Base-by-base conservation (phyloP, 92 coral and sea anemone genomes). In the Epizoanthus rinbou region DNA sequence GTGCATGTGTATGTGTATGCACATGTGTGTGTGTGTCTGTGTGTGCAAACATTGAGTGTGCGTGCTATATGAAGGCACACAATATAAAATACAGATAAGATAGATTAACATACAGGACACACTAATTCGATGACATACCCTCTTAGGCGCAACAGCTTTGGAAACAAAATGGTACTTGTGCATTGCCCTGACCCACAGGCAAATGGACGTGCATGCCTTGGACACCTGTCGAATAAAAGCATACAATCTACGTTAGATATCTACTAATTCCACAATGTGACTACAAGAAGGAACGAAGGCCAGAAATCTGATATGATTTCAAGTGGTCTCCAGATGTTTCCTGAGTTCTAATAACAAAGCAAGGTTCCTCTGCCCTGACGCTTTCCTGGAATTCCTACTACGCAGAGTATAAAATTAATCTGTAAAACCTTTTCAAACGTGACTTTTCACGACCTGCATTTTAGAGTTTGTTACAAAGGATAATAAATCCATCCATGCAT, bases 131-230 rank as follows among this genome's bases (percentile, higher is more conserved):
- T 25, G 22, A 6, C 71, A 60, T 91, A 95, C 98, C 87, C 99
- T 87, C 86, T 96, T 96, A 23, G 99, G 99, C 57, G 99, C 99
- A 14, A 96, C 99, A 39, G 98, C 95, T 73, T 86, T 96, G 50
- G 98, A 83, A 37, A 96, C 99, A 66, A 93, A 96, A 88, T 96
- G 98, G 75, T 96, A 96, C 80, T 96, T 96, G 90, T 96, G 99
- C 99, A 96, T 96, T 22, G 99, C 99, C 63, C 99, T 88, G 67
- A 86, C 93, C 99, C 99, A 96, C 41, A 91, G 84, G 83, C 99
- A 96, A 72, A 96, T 96, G 13, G 99, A 96, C 6, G 99, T 96
- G 67, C 99, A 96, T 8, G 99, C 99, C 79, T 96, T 96, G 80
- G 99, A 96, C 18, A 96, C 99, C 99, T 96, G 64, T 58, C 4